Evolutionary conservation across 2,888 invertebrate genomes (phyloP).

Genomic region (Aporophyla nigra): DNA sequence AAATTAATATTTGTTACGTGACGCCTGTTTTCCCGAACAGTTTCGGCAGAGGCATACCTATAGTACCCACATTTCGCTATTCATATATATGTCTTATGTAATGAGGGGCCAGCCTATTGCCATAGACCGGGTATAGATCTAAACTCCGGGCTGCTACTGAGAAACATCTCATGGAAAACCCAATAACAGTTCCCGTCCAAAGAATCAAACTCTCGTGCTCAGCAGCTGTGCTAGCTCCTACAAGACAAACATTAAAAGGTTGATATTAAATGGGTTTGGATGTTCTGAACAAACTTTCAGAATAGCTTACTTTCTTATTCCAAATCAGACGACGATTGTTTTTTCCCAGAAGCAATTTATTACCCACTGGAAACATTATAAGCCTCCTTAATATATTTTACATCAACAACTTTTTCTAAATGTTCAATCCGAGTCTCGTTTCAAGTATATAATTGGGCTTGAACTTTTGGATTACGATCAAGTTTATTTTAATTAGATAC

Average conservation of each 20-base stretch:
- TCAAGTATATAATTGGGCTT: conserved; percentile 60
- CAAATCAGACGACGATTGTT: not conserved
- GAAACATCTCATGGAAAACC: not conserved
- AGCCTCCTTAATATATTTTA: conserved; percentile 38
- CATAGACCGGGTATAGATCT: no score
- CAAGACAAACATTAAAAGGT: not conserved
- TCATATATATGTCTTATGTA: not conserved
- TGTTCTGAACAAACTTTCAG: conserved; percentile 29
- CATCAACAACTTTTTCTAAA: conserved; percentile 51
- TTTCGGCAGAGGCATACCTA: not conserved
- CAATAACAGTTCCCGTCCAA: not conserved
- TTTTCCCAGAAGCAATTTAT: conserved; percentile 38
- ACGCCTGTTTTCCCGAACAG: not conserved
- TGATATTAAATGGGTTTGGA: not conserved
- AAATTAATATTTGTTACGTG: not conserved
- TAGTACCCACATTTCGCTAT: not conserved
- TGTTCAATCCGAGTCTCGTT: conserved; percentile 46
- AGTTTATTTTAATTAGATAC: conserved; percentile 64
- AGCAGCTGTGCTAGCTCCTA: not conserved
- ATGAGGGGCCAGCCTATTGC: not conserved
- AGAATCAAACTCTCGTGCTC: not conserved
- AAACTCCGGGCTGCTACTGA: not conserved
- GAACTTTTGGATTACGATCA: conserved; percentile 62
- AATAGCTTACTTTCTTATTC: not conserved
- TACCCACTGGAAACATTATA: conserved; percentile 17